These are phyloP conservation scores for Liodrosophila aerea DNA, from an alignment of 2,888 invertebrate species.

Conservation along the genomic window DNA sequence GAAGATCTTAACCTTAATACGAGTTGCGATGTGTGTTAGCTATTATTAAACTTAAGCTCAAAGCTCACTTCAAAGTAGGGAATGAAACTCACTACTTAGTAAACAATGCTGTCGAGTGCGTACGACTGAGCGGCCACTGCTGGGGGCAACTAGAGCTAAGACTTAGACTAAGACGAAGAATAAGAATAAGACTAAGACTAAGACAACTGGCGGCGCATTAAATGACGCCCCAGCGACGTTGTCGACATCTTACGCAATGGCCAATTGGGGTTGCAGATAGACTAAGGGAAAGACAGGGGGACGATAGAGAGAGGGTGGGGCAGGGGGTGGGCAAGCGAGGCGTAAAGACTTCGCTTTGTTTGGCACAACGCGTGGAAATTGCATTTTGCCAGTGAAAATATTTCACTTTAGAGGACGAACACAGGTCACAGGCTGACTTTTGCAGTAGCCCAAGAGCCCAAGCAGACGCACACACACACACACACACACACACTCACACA, in stretches of 20 bases:
- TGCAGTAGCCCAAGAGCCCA: conserved; percentile 51
- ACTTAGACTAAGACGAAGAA: conserved; percentile 41
- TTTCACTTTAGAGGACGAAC: conserved; percentile 81
- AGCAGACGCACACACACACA: conserved; percentile 34
- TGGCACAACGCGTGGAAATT: conserved; percentile 66
- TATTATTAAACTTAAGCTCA: too few relatives aligned
- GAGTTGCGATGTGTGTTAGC: too few relatives aligned
- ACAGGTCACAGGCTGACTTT: conserved; percentile 80
- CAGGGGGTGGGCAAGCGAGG: background rate
- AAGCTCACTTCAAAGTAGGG: too few relatives aligned
- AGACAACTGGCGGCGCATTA: conserved; percentile 77
- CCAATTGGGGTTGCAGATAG: conserved; percentile 32
- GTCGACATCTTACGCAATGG: conserved; percentile 71
- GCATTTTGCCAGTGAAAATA: conserved; percentile 75
- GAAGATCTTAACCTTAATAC: too few relatives aligned
- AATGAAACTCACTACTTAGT: too few relatives aligned
- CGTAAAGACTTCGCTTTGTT: conserved; percentile 35
- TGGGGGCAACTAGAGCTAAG: too few relatives aligned
- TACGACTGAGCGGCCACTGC: too few relatives aligned
- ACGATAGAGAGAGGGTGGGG: background rate
- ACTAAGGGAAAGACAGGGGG: background rate
- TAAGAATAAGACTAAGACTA: conserved; percentile 19
- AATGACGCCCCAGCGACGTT: conserved; percentile 80
- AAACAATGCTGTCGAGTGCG: too few relatives aligned
- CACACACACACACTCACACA: conserved; percentile 12